Conservation (phyloP, 64 coral and sea anemone genomes). For the Pocillopora damicornis region DNA sequence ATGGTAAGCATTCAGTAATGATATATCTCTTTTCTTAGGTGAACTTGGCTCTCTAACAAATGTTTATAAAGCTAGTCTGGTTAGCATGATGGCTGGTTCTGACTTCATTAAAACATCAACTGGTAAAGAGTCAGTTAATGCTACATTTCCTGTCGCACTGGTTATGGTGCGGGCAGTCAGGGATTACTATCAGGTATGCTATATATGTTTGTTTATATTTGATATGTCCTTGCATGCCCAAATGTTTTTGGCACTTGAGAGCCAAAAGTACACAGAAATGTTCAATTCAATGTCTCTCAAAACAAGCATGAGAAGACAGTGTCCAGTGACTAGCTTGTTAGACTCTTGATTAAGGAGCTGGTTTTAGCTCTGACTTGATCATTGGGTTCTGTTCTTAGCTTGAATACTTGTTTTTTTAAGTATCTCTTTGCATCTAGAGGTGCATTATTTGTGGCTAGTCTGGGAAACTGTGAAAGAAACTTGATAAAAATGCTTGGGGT, state of each 20-base stretch:
- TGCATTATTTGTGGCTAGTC: too few species aligned
- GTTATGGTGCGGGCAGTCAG: constrained; percentile 96
- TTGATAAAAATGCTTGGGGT: too few species aligned
- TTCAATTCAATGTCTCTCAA: too few species aligned
- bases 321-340: too few species aligned
- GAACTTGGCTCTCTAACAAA: constrained; percentile 86
- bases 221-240: not conserved
- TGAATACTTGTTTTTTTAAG: too few species aligned
- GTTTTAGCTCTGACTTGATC: too few species aligned
- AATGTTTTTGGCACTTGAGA: not conserved
- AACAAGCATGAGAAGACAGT: too few species aligned
- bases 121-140: constrained; percentile 95
- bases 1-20: not conserved
- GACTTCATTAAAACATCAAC: constrained; percentile 99
- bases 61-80: constrained; percentile 90
- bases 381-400: too few species aligned
- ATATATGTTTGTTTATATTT: not conserved
- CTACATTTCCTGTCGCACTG: constrained; percentile 90
- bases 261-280: too few species aligned
- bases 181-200: constrained; percentile 91
- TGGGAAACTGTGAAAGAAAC: too few species aligned
- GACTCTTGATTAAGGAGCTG: too few species aligned
- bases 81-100: constrained; percentile 96
- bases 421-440: too few species aligned
- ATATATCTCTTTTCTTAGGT: constrained; percentile 46